Evolutionary conservation across 2,888 invertebrate genomes (phyloP), one percentile per base, ranked within the genome.

Genomic region (Physocephala rufipes): DNA sequence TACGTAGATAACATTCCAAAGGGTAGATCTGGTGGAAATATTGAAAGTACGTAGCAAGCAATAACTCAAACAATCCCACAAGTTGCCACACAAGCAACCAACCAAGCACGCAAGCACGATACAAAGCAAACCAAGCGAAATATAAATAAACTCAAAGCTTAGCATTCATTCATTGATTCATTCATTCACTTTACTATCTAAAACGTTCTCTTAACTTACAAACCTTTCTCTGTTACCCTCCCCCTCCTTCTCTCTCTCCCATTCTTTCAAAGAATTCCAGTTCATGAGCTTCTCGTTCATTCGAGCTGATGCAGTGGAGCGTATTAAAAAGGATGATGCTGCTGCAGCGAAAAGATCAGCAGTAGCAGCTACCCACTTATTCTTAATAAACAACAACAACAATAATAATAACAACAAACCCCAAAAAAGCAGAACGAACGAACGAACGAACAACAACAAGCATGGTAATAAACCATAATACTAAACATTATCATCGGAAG

Each of bases 321-420:
- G 58, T 43, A 55, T 55, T 67, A 53, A 55, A 55, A 55, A 58
- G 66, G 55, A 55, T 30, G 24, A 53, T n/a, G n/a, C n/a, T n/a
- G n/a, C n/a, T n/a, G 43, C 24, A 28, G 26, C 26, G 58, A 58
- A 58, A 58, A 26, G 58, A 58, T 24, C 58, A 58, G 58, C 58
- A 24, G 16, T 28, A 15, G 16, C 26, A 26, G 24, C 26, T 28
- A 19, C 49, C 47, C 49, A n/a, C 21, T 53, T 21, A n/a, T 21
- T 53, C 28, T 0, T 58, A 28, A 58, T 58, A 58, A 58, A 58
- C 28, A 58, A 28, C 36, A 36, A 36, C 36, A 36, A 9, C 4
- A 9, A 4, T 7, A 36, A 36, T 36, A 36, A 36, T 7, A 36
- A 36, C n/a, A n/a, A n/a, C n/a, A n/a, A n/a, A n/a, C n/a, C n/a